These are phyloP conservation scores for Acropora yongei DNA, from an alignment of 64 coral and sea anemone genomes.

Conservation along the genomic window DNA sequence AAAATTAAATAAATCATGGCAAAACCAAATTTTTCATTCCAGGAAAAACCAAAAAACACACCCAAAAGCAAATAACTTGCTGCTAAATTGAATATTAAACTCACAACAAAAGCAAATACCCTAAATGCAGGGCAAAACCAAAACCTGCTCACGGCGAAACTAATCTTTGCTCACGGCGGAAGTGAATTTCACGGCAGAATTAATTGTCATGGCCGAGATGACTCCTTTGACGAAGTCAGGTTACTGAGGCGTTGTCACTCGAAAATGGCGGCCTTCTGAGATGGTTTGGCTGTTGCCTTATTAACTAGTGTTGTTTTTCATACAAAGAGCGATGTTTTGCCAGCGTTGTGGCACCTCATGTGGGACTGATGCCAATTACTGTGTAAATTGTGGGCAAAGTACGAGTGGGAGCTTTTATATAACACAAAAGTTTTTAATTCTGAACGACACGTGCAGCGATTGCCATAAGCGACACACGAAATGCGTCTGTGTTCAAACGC, in stretches of 20 bases:
- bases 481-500: too few species aligned
- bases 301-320: not conserved
- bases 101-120: not conserved
- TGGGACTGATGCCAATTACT: not conserved
- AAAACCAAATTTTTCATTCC: not conserved
- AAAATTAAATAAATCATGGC: not conserved
- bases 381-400: not conserved
- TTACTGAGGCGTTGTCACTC: not conserved
- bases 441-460: not conserved
- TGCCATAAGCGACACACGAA: not conserved
- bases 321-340: not conserved
- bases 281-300: not conserved
- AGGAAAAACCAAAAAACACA: not conserved
- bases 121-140: not conserved
- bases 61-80: not conserved
- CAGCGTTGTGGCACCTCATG: not conserved
- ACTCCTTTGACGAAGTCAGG: not conserved
- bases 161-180: not conserved
- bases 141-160: not conserved
- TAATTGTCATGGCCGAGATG: not conserved
- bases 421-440: not conserved
- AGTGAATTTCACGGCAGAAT: not conserved
- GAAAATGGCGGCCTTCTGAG: too few species aligned
- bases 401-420: not conserved
- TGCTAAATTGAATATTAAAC: not conserved